Evolutionary conservation across 2,113 vertebrate genomes (phyloP).

Genomic region (Motacilla tschutschensis): DNA sequence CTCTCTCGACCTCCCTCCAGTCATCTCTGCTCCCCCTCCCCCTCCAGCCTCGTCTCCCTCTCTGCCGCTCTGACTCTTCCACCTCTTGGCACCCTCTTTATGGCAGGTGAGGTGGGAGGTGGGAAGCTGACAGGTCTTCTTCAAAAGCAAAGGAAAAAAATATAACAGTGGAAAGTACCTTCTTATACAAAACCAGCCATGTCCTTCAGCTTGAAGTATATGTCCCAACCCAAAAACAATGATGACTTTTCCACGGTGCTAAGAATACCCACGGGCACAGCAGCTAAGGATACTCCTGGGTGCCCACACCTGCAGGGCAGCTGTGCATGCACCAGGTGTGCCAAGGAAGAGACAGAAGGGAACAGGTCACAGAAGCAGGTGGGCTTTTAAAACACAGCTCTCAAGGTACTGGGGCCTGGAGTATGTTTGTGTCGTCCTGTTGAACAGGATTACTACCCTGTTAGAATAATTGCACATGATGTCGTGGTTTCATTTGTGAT

Average conservation of each 20-base stretch:
- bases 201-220: not conserved
- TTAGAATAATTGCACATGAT: not conserved
- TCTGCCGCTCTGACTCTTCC: constrained; percentile 15
- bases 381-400: constrained; percentile 23
- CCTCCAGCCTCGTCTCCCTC: constrained; percentile 67
- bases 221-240: not conserved
- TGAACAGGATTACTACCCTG: not conserved
- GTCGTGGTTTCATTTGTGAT: not conserved
- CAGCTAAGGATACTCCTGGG: not conserved
- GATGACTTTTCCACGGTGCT: not conserved
- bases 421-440: not conserved
- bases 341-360: not conserved
- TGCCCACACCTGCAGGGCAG: not conserved
- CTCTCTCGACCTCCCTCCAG: constrained; percentile 80
- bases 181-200: not conserved
- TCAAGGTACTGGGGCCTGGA: not conserved
- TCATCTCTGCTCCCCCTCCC: constrained; percentile 70
- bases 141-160: constrained; percentile 42
- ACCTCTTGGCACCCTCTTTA: constrained; percentile 23
- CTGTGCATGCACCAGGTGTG: rapidly evolving
- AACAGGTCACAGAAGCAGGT: not conserved
- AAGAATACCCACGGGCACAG: rapidly evolving
- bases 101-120: constrained; percentile 29
- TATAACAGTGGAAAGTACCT: not conserved
- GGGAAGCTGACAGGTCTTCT: not conserved